Percentiles rank a stretch among this genome's conserved stretches.
phyloP scores from a whole-genome alignment of 2,888 invertebrate species.

The Napeogenes sylphis region DNA sequence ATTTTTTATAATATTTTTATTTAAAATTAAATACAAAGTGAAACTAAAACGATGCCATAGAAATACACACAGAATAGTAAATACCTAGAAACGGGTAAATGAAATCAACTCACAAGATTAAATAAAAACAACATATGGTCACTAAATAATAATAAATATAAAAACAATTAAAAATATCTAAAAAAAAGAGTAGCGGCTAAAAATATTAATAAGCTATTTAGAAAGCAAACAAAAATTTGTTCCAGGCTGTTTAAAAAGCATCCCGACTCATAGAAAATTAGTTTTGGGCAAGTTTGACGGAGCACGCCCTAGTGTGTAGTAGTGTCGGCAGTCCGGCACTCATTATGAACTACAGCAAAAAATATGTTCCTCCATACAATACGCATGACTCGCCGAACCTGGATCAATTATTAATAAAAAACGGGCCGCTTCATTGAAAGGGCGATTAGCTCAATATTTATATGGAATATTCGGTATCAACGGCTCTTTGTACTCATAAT shows the following conservation, averaged over 20 bases:
- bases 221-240: slow-evolving; percentile 65
- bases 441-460: slow-evolving; percentile 79
- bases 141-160: background rate
- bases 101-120: no score
- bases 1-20: no score
- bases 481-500: slow-evolving; percentile 76
- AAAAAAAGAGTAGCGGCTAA: slow-evolving; percentile 16
- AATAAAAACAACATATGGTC: background rate
- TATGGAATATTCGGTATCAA: slow-evolving; percentile 78
- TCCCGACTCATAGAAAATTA: slow-evolving; percentile 60
- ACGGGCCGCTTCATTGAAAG: slow-evolving; percentile 77
- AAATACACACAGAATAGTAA: no score
- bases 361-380: slow-evolving; percentile 69
- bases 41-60: no score
- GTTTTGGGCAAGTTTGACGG: slow-evolving; percentile 55
- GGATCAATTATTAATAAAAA: slow-evolving; percentile 78
- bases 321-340: slow-evolving; percentile 40
- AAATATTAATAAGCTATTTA: slow-evolving; percentile 37
- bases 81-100: no score
- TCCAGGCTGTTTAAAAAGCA: slow-evolving; percentile 56
- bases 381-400: slow-evolving; percentile 74
- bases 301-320: slow-evolving; percentile 52
- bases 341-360: slow-evolving; percentile 70
- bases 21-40: no score
- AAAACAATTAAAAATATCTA: slow-evolving; percentile 37